Conservation (phyloP, 2,113 vertebrate species). For the Microtus pennsylvanicus region DNA sequence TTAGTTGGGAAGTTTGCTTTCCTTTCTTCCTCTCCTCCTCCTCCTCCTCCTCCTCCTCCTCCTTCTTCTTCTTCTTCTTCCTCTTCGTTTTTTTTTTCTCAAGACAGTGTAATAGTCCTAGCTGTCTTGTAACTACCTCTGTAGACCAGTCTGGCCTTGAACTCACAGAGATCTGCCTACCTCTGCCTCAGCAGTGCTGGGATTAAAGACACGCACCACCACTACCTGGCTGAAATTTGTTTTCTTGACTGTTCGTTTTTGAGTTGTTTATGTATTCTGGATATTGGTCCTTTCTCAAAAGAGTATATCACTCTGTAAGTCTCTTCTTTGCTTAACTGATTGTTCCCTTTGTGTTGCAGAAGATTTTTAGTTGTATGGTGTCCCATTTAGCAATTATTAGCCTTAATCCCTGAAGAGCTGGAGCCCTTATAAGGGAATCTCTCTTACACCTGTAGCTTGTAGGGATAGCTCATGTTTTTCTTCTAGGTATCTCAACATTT, state of each 20-base stretch:
- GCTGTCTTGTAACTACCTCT: no score
- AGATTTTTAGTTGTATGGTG: not conserved
- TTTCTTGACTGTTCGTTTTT: not conserved
- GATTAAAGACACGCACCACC: no score
- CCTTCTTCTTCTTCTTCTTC: no score
- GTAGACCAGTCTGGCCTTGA: no score
- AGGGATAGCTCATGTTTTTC: not conserved
- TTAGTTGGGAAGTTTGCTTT: not conserved
- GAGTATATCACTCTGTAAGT: not conserved
- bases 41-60: no score
- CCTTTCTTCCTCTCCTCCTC: no score
- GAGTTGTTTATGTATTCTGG: not conserved
- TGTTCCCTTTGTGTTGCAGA: not conserved
- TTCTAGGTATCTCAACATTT: not conserved
- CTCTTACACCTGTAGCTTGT: not conserved
- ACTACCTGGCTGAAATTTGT: not conserved
- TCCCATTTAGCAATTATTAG: not conserved
- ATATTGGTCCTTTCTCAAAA: not conserved
- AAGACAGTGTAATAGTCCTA: no score
- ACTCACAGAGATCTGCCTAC: no score
- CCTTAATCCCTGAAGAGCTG: not conserved
- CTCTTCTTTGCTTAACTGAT: not conserved
- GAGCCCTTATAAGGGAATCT: not conserved
- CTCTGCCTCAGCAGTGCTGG: no score
- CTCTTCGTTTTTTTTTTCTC: no score